Percentiles rank a stretch among this genome's conserved stretches.
Evolutionary conservation across 2,888 invertebrate genomes (phyloP).

Genomic region (Thecophora atra): DNA sequence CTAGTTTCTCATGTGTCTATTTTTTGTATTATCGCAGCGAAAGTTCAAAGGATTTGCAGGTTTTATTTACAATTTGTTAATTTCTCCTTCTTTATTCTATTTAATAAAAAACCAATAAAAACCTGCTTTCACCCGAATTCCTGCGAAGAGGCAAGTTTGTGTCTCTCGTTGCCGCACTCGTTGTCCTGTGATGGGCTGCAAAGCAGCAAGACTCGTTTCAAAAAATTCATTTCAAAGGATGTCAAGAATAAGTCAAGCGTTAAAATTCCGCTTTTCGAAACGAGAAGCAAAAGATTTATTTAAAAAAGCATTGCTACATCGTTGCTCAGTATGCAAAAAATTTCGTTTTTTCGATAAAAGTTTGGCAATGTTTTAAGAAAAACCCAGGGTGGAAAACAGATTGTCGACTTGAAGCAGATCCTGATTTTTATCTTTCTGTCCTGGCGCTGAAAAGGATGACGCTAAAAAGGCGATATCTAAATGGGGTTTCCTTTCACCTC

Average conservation of each 20-base stretch:
- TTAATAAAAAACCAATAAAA: not conserved
- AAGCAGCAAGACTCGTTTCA: not conserved
- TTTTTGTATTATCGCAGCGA: too few relatives aligned
- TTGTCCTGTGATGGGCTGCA: not conserved
- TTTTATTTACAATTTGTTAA: not conserved
- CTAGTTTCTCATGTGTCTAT: too few relatives aligned
- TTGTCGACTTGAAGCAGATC: conserved; percentile 27
- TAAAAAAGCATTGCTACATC: conserved; percentile 42
- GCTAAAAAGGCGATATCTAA: conserved; percentile 15
- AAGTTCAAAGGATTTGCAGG: too few relatives aligned
- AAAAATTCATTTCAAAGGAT: conserved; percentile 27
- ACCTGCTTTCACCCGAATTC: not conserved
- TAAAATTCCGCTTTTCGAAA: conserved; percentile 52
- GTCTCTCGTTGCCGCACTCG: not conserved
- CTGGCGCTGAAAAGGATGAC: not conserved
- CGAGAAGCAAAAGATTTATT: conserved; percentile 13
- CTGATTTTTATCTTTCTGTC: conserved; percentile 43
- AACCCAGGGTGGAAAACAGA: not conserved
- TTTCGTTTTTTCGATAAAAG: conserved; percentile 11
- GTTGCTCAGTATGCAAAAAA: conserved; percentile 32
- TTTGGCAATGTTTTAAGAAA: conserved; percentile 30
- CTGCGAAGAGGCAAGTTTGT: not conserved
- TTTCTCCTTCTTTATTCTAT: not conserved
- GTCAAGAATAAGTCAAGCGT: conserved; percentile 55
- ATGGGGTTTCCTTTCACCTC: conserved; percentile 26